phyloP scores from a whole-genome alignment of 64 coral and sea anemone species.

The Acropora tenuis region DNA sequence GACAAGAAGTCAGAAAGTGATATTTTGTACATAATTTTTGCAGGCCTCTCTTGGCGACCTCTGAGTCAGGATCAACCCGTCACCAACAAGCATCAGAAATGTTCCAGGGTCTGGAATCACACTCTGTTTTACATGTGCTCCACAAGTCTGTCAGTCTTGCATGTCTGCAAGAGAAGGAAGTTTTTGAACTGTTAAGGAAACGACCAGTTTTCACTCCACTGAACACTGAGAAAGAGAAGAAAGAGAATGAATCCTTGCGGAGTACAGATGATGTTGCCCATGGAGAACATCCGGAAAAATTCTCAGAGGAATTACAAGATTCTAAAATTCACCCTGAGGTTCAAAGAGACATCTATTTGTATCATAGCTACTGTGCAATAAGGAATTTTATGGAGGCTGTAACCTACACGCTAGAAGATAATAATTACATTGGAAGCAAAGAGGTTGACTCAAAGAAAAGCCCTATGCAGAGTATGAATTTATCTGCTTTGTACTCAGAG shows the following conservation, averaged over 20 bases:
- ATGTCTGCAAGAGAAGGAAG: constrained; percentile 89
- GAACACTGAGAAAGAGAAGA: neutral
- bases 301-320: neutral
- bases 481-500: neutral
- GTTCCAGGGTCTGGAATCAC: constrained; percentile 96
- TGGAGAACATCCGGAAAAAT: neutral
- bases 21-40: neutral
- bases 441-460: neutral
- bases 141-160: constrained; percentile 91
- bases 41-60: constrained; percentile 79
- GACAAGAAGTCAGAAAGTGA: neutral
- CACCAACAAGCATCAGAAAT: constrained; percentile 94
- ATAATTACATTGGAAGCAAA: neutral
- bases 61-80: constrained; percentile 77
- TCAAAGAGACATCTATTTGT: constrained; percentile 85
- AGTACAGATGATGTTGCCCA: neutral
- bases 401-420: neutral
- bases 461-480: neutral
- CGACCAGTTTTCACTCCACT: constrained; percentile 83
- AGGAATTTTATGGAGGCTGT: constrained; percentile 86
- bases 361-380: constrained; percentile 90
- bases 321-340: constrained; percentile 67
- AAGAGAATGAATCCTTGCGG: neutral
- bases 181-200: constrained; percentile 87
- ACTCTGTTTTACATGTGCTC: constrained; percentile 91